phyloP scores from a whole-genome alignment of 2,113 vertebrate species.

The Indicator indicator region DNA sequence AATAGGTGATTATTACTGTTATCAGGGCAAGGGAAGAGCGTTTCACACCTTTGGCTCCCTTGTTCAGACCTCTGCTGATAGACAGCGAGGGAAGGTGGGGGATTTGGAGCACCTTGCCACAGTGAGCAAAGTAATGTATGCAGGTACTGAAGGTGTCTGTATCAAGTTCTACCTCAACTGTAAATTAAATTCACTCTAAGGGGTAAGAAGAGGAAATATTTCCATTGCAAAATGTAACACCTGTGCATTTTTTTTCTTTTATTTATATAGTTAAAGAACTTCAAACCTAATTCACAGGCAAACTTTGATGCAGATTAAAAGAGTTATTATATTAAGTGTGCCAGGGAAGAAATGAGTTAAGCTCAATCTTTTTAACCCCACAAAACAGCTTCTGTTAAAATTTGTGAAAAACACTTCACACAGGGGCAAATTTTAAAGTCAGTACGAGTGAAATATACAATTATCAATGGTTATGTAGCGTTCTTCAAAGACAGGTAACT shows the following conservation, averaged over 20 bases:
- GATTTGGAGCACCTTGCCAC: no score
- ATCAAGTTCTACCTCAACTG: not conserved
- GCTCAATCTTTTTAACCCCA: not conserved
- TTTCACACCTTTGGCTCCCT: no score
- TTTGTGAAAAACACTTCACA: not conserved
- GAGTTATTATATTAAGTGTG: not conserved
- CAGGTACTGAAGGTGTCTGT: not conserved
- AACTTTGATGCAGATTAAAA: constrained; percentile 8
- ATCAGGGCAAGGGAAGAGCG: no score
- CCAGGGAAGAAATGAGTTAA: not conserved
- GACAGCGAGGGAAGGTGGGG: no score
- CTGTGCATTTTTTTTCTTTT: not conserved
- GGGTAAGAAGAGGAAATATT: constrained; percentile 43
- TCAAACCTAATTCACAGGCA: not conserved
- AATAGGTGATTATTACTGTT: no score
- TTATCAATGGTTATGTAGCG: not conserved
- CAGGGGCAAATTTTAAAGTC: not conserved
- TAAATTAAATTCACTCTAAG: constrained; percentile 43
- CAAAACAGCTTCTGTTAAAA: not conserved
- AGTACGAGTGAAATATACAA: not conserved
- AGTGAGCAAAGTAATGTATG: not conserved
- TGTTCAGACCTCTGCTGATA: no score
- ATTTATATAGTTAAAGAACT: not conserved
- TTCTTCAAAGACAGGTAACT: constrained; percentile 9
- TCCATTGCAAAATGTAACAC: constrained; percentile 7